phyloP scores from a whole-genome alignment of 2,888 invertebrate species.

The Hirtodrosophila duncani region DNA sequence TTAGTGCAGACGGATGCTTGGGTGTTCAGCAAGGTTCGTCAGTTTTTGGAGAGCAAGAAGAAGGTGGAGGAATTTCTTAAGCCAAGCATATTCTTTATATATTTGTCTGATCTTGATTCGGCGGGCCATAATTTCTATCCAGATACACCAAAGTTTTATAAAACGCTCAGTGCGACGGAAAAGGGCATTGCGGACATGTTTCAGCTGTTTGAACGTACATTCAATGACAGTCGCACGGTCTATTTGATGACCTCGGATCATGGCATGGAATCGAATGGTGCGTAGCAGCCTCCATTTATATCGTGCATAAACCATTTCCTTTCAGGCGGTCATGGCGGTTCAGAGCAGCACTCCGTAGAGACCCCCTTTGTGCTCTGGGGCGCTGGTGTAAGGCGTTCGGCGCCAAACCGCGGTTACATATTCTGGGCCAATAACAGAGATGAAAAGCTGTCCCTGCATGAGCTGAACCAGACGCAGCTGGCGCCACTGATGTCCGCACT shows the following conservation, averaged over 20 bases:
- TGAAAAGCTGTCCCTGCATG: conserved; percentile 78
- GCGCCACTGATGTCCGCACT: conserved; percentile 93
- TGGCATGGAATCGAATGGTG: too few species aligned
- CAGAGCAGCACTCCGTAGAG: too few species aligned
- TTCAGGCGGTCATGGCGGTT: conserved; percentile 93
- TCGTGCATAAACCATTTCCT: too few species aligned
- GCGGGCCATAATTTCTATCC: conserved; percentile 96
- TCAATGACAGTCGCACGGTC: conserved; percentile 87
- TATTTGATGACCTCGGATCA: conserved; percentile 97
- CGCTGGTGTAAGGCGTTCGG: conserved; percentile 83
- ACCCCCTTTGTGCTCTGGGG: conserved; percentile 97
- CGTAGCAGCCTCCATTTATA: too few species aligned
- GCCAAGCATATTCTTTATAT: conserved; percentile 89
- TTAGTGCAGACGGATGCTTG: conserved; percentile 86
- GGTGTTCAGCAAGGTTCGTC: conserved; percentile 89
- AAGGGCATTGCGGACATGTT: conserved; percentile 84
- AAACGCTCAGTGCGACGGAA: conserved; percentile 89
- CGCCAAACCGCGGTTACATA: too few species aligned
- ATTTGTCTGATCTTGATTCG: conserved; percentile 94
- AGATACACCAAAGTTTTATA: conserved; percentile 85
- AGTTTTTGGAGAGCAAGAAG: conserved; percentile 79
- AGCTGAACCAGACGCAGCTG: conserved; percentile 93
- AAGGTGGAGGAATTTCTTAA: conserved; percentile 77
- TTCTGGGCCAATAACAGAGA: conserved; percentile 5
- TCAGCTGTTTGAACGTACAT: conserved; percentile 84